Percentiles rank a stretch among this genome's conserved stretches.
These are phyloP conservation scores for Euleptes europaea DNA, from an alignment of 2,113 vertebrate species.

Conservation along the genomic window DNA sequence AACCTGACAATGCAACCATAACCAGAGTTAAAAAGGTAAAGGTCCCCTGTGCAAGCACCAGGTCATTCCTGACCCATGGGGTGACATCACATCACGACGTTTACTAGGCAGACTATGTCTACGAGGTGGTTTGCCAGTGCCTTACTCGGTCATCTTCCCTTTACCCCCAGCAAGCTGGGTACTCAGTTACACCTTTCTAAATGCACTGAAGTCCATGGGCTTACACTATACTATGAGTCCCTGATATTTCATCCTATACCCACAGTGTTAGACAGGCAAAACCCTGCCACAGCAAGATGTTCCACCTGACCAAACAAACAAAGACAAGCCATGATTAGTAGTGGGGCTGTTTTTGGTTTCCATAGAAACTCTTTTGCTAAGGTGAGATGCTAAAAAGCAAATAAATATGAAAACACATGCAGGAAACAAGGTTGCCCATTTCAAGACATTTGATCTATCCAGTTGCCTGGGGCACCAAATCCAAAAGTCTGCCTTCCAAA, in stretches of 20 bases:
- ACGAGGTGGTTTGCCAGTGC: no score
- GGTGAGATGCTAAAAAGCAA: neutral
- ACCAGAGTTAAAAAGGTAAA: no score
- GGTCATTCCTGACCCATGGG: no score
- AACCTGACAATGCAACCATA: neutral
- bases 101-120: no score
- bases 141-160: no score
- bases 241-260: neutral
- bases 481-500: slow-evolving; percentile 5
- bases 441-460: neutral
- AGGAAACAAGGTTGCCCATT: neutral
- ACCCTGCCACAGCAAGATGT: neutral
- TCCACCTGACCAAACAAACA: neutral
- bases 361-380: neutral
- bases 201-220: no score
- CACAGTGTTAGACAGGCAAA: neutral
- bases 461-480: neutral
- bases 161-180: no score
- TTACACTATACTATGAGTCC: no score
- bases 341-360: neutral
- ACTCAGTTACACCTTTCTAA: no score
- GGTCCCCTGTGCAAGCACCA: no score
- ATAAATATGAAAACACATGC: slow-evolving; percentile 8
- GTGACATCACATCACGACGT: no score
- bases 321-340: neutral